A percentile compares a stretch with the other conserved stretches of the same genome.
phyloP scores from a whole-genome alignment of 2,888 invertebrate genomes.

The Synanthedon vespiformis region DNA sequence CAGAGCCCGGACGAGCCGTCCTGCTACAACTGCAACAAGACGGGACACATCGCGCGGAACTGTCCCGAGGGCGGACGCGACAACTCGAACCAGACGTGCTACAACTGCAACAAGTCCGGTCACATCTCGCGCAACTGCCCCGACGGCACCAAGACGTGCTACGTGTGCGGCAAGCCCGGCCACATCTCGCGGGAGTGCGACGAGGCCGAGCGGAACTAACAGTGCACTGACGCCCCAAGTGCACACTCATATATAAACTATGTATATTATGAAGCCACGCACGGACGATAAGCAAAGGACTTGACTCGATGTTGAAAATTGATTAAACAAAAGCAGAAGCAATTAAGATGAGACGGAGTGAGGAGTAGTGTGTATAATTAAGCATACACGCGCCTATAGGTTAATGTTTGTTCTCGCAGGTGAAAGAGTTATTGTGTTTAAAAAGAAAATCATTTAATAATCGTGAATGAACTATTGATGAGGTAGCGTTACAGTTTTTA shows the following conservation, averaged over 20 bases:
- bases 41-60: slow-evolving; percentile 90
- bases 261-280: slow-evolving; percentile 66
- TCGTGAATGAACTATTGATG: slow-evolving; percentile 67
- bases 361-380: slow-evolving; percentile 30
- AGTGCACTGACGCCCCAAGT: slow-evolving; percentile 7
- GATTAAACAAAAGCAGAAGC: slow-evolving; percentile 54
- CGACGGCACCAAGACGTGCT: slow-evolving; percentile 90
- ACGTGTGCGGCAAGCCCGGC: slow-evolving; percentile 91
- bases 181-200: slow-evolving; percentile 93
- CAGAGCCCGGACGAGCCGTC: slow-evolving; percentile 85
- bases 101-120: slow-evolving; percentile 94
- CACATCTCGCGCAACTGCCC: slow-evolving; percentile 91
- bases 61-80: slow-evolving; percentile 81
- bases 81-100: slow-evolving; percentile 84
- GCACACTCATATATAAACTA: slow-evolving; percentile 36
- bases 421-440: slow-evolving; percentile 68
- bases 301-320: slow-evolving; percentile 54
- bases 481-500: slow-evolving; percentile 70
- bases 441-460: slow-evolving; percentile 61
- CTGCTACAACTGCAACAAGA: slow-evolving; percentile 96
- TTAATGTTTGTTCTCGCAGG: slow-evolving; percentile 67
- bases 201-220: slow-evolving; percentile 78
- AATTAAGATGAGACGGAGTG: slow-evolving; percentile 42
- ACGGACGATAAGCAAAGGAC: slow-evolving; percentile 69
- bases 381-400: slow-evolving; percentile 26